These are phyloP conservation scores for Alfaro cultratus DNA, from an alignment of 2,797 vertebrate genomes.

Conservation along the genomic window DNA sequence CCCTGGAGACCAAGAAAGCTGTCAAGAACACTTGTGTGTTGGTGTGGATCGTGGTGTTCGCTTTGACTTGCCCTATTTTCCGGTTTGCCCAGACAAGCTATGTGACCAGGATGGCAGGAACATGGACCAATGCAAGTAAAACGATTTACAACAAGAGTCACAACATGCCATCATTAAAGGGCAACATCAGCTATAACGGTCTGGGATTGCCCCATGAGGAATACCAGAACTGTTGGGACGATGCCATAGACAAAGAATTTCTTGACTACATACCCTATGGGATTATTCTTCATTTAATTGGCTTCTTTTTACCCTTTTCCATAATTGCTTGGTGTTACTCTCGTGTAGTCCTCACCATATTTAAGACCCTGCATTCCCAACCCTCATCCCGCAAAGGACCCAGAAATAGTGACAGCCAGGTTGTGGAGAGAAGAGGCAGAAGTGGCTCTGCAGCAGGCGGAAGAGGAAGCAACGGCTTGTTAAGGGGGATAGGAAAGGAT, in stretches of 20 bases:
- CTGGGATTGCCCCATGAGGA: slow-evolving; percentile 42
- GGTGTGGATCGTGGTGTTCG: slow-evolving; percentile 85
- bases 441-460: slow-evolving; percentile 28
- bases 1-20: slow-evolving; percentile 82
- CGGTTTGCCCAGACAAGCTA: slow-evolving; percentile 84
- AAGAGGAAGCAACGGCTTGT: slow-evolving; percentile 40
- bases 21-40: slow-evolving; percentile 83
- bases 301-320: slow-evolving; percentile 85
- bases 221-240: slow-evolving; percentile 85
- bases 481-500: slow-evolving; percentile 27
- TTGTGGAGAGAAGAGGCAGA: slow-evolving; percentile 34
- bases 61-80: slow-evolving; percentile 85
- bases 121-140: slow-evolving; percentile 28
- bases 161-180: slow-evolving; percentile 23
- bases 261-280: slow-evolving; percentile 85
- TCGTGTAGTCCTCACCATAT: slow-evolving; percentile 84
- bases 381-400: slow-evolving; percentile 47
- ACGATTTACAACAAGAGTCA: slow-evolving; percentile 13
- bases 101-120: slow-evolving; percentile 57
- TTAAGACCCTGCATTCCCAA: slow-evolving; percentile 79
- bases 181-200: slow-evolving; percentile 35
- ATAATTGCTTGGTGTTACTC: slow-evolving; percentile 89
- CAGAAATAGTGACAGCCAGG: slow-evolving; percentile 12
- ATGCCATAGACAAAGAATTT: slow-evolving; percentile 86
- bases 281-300: slow-evolving; percentile 84